A percentile compares a stretch with the other conserved stretches of the same genome.
These are phyloP conservation scores for Drosophila mercatorum DNA, from an alignment of 2,888 invertebrate species.

Conservation along the genomic window DNA sequence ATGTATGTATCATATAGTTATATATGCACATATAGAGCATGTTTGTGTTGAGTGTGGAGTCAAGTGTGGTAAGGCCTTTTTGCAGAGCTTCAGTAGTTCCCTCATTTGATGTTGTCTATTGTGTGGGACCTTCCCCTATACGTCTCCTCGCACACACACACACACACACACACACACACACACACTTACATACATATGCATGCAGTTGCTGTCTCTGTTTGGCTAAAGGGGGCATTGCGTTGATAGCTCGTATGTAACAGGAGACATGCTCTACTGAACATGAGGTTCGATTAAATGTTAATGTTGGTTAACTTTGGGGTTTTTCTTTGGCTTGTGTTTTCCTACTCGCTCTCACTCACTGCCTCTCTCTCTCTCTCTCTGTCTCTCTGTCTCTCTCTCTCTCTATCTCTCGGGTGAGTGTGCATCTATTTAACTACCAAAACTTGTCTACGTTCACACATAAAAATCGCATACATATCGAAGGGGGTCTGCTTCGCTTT, in stretches of 20 bases:
- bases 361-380: conserved; percentile 6
- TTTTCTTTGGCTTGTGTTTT: conserved; percentile 67
- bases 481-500: conserved; percentile 17
- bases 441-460: conserved; percentile 80
- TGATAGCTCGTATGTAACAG: conserved; percentile 81
- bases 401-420: conserved; percentile 39
- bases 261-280: conserved; percentile 84
- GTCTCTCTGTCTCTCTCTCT: neutral
- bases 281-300: conserved; percentile 84
- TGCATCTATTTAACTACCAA: conserved; percentile 81
- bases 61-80: conserved; percentile 72
- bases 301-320: conserved; percentile 84
- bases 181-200: neutral
- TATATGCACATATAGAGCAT: conserved; percentile 11
- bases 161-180: conserved; percentile 15
- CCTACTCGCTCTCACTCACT: conserved; percentile 34
- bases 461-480: conserved; percentile 75
- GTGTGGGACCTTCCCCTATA: conserved; percentile 57
- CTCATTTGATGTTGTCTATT: conserved; percentile 66
- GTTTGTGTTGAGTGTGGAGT: conserved; percentile 43
- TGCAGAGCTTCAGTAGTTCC: conserved; percentile 81
- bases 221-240: conserved; percentile 32
- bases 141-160: conserved; percentile 34
- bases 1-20: conserved; percentile 3
- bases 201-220: conserved; percentile 30